These are phyloP conservation scores for Larimichthys crocea DNA, from an alignment of 2,113 vertebrate species.

Conservation along the genomic window DNA sequence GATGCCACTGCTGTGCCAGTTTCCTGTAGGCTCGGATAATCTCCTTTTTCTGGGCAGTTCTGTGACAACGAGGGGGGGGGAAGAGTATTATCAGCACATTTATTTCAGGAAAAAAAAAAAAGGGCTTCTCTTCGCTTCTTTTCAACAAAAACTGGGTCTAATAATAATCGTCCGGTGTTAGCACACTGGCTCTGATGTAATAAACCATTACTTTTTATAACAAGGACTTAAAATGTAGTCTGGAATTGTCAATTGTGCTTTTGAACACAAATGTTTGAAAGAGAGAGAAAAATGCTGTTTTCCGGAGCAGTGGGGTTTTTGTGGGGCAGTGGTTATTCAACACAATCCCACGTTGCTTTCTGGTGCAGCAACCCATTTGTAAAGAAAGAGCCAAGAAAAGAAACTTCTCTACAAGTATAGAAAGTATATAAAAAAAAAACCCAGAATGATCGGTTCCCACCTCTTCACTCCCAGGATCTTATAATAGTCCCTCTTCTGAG, in stretches of 20 bases:
- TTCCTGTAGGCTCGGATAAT: constrained; percentile 98
- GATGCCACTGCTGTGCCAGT: constrained; percentile 96
- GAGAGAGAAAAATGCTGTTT: constrained; percentile 3
- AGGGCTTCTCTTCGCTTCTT: background rate
- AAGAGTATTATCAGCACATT: constrained; percentile 29
- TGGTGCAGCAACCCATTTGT: constrained; percentile 1
- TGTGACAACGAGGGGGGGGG: constrained; percentile 59
- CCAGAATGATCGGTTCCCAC: constrained; percentile 73
- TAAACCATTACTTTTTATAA: background rate
- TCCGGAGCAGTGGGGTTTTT: background rate
- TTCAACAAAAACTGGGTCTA: constrained; percentile 9
- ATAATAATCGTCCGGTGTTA: constrained; percentile 12
- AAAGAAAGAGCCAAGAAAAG: background rate
- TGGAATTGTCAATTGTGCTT: constrained; percentile 1
- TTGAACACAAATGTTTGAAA: constrained; percentile 8
- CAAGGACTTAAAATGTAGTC: background rate
- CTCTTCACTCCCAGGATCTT: constrained; percentile 99
- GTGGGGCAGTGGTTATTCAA: background rate
- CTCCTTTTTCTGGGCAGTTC: constrained; percentile 97
- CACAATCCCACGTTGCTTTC: background rate
- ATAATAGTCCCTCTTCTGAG: constrained; percentile 97
- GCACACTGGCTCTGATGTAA: background rate
- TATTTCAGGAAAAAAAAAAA: background rate
- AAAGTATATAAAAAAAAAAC: fast-evolving
- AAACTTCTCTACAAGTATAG: background rate